Conservation (phyloP, 1,140 invertebrate species). For the Philopotamus ludificatus region DNA sequence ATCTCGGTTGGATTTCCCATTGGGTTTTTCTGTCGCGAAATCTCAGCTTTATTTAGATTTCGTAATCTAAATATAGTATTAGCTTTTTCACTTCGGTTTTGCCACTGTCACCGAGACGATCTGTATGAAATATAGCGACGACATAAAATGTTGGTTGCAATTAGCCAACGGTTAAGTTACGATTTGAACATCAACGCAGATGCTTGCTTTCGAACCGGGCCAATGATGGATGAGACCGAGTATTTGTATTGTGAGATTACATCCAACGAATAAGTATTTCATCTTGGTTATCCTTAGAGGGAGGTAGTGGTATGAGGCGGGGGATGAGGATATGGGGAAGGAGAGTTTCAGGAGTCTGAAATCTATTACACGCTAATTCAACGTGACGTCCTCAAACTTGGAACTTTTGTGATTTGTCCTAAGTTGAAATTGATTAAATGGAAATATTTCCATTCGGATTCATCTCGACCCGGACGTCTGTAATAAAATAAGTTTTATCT, state of each 20-base stretch:
- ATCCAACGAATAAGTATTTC: slow-evolving; percentile 34
- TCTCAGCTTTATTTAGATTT: too few species aligned
- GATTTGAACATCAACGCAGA: slow-evolving; percentile 19
- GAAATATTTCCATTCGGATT: slow-evolving; percentile 12
- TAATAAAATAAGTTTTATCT: slow-evolving; percentile 11
- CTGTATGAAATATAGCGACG: too few species aligned
- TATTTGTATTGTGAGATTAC: slow-evolving; percentile 38
- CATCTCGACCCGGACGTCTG: background rate
- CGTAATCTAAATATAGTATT: too few species aligned
- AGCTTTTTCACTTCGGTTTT: too few species aligned
- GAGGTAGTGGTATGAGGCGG: too few species aligned
- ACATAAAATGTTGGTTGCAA: background rate
- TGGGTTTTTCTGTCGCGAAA: too few species aligned
- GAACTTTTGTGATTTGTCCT: slow-evolving; percentile 13
- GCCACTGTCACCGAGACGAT: too few species aligned
- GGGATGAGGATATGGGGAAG: too few species aligned
- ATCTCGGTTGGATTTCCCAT: too few species aligned
- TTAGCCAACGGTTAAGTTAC: background rate
- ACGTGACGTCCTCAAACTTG: slow-evolving; percentile 14
- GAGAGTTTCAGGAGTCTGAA: too few species aligned
- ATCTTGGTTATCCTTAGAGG: slow-evolving; percentile 21
- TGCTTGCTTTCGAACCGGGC: background rate
- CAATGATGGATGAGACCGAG: slow-evolving; percentile 40
- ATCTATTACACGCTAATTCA: slow-evolving; percentile 23
- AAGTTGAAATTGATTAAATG: slow-evolving; percentile 26